A percentile compares a stretch with the other conserved stretches of the same genome.
Evolutionary conservation across 2,888 invertebrate genomes (phyloP).

Genomic region (Latheticus oryzae): DNA sequence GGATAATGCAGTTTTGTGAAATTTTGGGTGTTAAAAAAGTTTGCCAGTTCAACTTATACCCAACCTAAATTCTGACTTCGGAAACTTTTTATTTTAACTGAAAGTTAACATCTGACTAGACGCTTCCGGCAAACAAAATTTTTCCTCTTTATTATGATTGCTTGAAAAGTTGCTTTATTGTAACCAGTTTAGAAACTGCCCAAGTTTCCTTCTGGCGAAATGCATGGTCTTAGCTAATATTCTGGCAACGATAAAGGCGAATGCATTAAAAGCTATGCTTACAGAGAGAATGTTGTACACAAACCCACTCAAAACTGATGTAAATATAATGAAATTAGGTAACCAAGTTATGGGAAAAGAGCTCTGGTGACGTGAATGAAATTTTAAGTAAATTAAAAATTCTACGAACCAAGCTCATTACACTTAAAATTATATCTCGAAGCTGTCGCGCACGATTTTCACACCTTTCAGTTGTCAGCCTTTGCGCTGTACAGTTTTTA

Average conservation of each 20-base stretch:
- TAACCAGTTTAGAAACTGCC: background rate
- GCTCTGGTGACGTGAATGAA: slow-evolving; percentile 16
- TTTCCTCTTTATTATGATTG: no score
- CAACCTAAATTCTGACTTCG: slow-evolving; percentile 1
- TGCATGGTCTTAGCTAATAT: no score
- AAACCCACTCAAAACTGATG: slow-evolving; percentile 4
- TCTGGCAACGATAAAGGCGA: slow-evolving; percentile 6
- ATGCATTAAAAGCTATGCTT: slow-evolving; percentile 20
- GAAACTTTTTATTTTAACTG: background rate
- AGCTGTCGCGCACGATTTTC: slow-evolving; percentile 23
- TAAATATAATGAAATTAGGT: slow-evolving; percentile 29
- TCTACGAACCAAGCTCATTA: slow-evolving; percentile 22
- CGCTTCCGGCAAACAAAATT: no score
- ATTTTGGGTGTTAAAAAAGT: no score
- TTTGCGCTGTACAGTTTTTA: slow-evolving; percentile 11
- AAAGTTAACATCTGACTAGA: slow-evolving; percentile 2
- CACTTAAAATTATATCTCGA: slow-evolving; percentile 23
- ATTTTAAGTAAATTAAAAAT: slow-evolving; percentile 20
- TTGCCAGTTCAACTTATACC: background rate
- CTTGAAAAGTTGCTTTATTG: no score
- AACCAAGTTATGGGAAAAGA: slow-evolving; percentile 23
- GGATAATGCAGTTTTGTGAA: no score
- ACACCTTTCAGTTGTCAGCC: slow-evolving; percentile 26
- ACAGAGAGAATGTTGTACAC: slow-evolving; percentile 11
- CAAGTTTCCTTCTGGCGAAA: background rate